Base-by-base conservation (phyloP, 23 tunicate species). In the Trididemnum clinides region DNA sequence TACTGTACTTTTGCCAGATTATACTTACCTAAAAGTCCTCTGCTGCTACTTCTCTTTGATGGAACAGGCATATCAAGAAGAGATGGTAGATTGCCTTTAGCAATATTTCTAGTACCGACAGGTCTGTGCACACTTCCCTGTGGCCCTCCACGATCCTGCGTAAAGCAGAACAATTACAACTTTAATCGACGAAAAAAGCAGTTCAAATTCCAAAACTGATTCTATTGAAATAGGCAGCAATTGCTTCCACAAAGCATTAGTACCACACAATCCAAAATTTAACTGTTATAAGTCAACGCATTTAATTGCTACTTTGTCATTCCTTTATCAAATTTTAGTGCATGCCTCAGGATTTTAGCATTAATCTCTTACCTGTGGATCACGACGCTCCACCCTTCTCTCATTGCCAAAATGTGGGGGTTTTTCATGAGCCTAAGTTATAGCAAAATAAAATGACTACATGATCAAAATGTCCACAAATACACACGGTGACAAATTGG, bases 101-200 rank as follows among this genome's bases (percentile, higher is more conserved):
- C 30, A 1, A 51, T 28, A 31, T 78, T 78, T 78, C 83, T 51
- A 12, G 65, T 78, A 1, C 83, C 83, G 15, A 51, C 83, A 21
- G 83, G 83, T 26, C 83, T 25, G 22, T 66, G 83, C 33, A 36
- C 7, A 44, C 58, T 7, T 26, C 2, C 66, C 39, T 51, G 80
- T 5, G 58, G 26, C 7, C 59, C 80, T 28, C 77, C 37, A 44
- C 54, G n/a, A n/a, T n/a, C n/a, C n/a, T n/a, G n/a, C n/a, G n/a
- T n/a, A n/a, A n/a, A n/a, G n/a, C n/a, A n/a, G n/a, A n/a, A n/a
- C n/a, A n/a, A n/a, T n/a, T n/a, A n/a, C n/a, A n/a, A n/a, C n/a
- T n/a, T n/a, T n/a, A n/a, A n/a, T n/a, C n/a, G n/a, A n/a, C n/a
- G n/a, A n/a, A n/a, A n/a, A n/a, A n/a, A n/a, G n/a, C n/a, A n/a